Conservation (phyloP, 2,888 invertebrate genomes). For the Agrypnus murinus region DNA sequence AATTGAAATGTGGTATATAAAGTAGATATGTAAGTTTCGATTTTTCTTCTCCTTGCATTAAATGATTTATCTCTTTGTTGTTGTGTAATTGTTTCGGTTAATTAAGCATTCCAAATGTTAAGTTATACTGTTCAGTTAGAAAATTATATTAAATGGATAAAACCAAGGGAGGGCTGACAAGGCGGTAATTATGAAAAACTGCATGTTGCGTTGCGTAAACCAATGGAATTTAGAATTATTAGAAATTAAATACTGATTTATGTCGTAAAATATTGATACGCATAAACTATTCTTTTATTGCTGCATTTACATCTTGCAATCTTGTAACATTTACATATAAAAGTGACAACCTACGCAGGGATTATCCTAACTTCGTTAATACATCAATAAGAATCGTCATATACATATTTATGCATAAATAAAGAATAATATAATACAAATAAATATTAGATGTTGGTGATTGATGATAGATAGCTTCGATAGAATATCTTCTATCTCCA, state of each 20-base stretch:
- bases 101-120: background rate
- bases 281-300: slow-evolving; percentile 22
- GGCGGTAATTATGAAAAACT: slow-evolving; percentile 1
- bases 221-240: slow-evolving; percentile 17
- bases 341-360: slow-evolving; percentile 15
- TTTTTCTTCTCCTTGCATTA: background rate
- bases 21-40: background rate
- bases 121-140: background rate
- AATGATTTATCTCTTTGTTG: slow-evolving; percentile 10
- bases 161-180: slow-evolving; percentile 4
- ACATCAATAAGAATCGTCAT: slow-evolving; percentile 26
- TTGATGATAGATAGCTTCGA: too few relatives aligned
- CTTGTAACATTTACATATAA: slow-evolving; percentile 28
- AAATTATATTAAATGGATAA: background rate
- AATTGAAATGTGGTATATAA: slow-evolving; percentile 24
- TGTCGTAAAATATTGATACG: slow-evolving; percentile 19
- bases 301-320: slow-evolving; percentile 24
- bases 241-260: slow-evolving; percentile 6
- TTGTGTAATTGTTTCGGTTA: slow-evolving; percentile 19
- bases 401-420: background rate
- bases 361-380: slow-evolving; percentile 24
- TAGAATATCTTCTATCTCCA: too few relatives aligned
- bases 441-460: too few relatives aligned
- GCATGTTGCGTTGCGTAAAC: slow-evolving; percentile 8
- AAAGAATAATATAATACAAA: too few relatives aligned